These are phyloP conservation scores for Zhuqinia jingwanae DNA, from an alignment of 2,888 invertebrate genomes.

Conservation along the genomic window DNA sequence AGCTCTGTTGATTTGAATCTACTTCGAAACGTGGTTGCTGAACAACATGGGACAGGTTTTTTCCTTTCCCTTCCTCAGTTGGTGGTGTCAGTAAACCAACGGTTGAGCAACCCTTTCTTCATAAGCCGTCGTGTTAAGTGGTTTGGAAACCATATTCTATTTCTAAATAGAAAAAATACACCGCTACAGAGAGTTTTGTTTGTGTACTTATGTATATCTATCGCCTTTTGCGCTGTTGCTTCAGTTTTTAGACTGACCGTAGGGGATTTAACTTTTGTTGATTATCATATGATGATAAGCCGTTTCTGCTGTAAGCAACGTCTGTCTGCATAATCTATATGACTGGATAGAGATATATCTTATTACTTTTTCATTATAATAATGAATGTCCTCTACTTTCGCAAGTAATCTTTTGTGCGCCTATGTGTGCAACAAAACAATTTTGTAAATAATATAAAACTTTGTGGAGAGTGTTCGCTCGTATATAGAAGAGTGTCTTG, in stretches of 20 bases:
- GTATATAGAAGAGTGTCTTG: too few species aligned
- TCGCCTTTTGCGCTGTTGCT: neutral
- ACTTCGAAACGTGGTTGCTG: too few species aligned
- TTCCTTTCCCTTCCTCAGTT: too few species aligned
- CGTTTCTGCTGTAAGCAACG: neutral
- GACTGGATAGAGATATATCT: neutral
- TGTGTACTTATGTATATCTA: too few species aligned
- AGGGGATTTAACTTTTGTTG: constrained; percentile 42
- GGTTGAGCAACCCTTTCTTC: too few species aligned
- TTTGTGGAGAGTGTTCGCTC: neutral
- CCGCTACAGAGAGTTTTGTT: too few species aligned
- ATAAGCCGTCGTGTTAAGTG: too few species aligned
- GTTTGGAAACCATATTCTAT: too few species aligned
- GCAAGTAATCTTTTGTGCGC: neutral
- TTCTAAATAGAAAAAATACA: too few species aligned
- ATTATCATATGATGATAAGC: constrained; percentile 20
- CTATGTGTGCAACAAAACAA: neutral
- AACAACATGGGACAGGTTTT: too few species aligned
- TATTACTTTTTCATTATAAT: neutral
- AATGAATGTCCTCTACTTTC: neutral
- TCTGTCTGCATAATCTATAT: neutral
- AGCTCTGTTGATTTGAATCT: too few species aligned
- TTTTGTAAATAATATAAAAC: constrained; percentile 12
- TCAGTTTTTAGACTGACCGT: constrained; percentile 8
- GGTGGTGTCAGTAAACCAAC: too few species aligned